phyloP scores from a whole-genome alignment of 2,888 invertebrate species.

The Cremastinae sp. region DNA sequence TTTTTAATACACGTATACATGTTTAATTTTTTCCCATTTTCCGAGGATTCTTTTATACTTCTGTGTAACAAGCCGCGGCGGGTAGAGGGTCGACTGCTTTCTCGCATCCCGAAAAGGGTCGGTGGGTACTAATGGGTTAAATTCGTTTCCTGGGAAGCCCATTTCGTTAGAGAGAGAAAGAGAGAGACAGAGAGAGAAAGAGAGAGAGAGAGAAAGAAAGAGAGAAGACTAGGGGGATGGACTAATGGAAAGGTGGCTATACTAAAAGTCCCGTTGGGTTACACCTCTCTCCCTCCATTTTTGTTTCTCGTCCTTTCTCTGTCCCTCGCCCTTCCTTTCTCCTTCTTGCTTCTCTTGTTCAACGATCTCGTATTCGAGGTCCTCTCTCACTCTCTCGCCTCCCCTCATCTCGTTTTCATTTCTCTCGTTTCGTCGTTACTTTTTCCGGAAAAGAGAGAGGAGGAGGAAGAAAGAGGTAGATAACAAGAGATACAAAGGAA shows the following conservation, averaged over 20 bases:
- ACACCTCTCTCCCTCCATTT: conserved; percentile 30
- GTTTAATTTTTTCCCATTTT: conserved; percentile 11
- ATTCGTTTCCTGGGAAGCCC: conserved; percentile 67
- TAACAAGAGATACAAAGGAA: not conserved
- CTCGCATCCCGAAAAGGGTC: conserved; percentile 45
- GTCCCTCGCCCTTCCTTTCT: conserved; percentile 32
- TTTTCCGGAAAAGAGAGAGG: conserved; percentile 24
- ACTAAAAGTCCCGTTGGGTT: conserved; percentile 66
- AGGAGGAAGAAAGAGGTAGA: not conserved
- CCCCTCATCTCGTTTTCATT: conserved; percentile 60
- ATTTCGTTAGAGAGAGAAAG: conserved; percentile 62
- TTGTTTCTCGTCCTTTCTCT: conserved; percentile 16
- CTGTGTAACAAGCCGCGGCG: conserved; percentile 24
- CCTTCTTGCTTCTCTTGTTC: conserved; percentile 34
- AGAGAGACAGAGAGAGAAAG: too few relatives aligned
- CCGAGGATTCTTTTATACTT: conserved; percentile 12
- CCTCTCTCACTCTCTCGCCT: conserved; percentile 28
- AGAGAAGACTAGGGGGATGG: conserved; percentile 52
- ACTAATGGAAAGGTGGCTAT: conserved; percentile 66
- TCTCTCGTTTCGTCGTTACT: conserved; percentile 57
- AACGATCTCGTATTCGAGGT: conserved; percentile 21
- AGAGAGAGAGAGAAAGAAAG: too few relatives aligned
- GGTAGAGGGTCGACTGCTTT: conserved; percentile 22
- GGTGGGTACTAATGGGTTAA: conserved; percentile 64
- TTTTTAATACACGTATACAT: not conserved